phyloP scores from a whole-genome alignment of 1,140 invertebrate genomes.

The Aphaenogaster rudis region DNA sequence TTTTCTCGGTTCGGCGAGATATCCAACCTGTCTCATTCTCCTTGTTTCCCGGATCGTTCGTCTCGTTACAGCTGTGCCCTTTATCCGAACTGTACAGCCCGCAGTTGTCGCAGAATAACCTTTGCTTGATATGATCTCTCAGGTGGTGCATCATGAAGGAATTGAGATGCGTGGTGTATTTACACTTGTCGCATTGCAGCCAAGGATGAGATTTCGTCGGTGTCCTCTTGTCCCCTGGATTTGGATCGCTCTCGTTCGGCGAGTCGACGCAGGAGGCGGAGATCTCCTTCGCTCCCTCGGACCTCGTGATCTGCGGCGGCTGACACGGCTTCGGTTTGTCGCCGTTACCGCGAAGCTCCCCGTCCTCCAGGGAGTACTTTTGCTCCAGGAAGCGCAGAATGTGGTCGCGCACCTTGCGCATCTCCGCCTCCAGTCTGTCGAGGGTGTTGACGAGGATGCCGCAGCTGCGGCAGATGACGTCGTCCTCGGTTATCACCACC shows the following conservation, averaged over 20 bases:
- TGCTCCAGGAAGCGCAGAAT: constrained; percentile 82
- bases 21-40: constrained; percentile 36
- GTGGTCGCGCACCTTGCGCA: constrained; percentile 74
- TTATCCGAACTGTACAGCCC: constrained; percentile 57
- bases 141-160: constrained; percentile 82
- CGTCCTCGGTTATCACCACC: constrained; percentile 85
- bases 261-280: constrained; percentile 32
- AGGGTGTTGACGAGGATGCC: constrained; percentile 84
- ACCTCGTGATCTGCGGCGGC: constrained; percentile 75
- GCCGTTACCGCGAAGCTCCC: constrained; percentile 78
- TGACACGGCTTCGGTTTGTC: constrained; percentile 71
- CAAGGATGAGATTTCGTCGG: constrained; percentile 76
- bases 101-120: constrained; percentile 70
- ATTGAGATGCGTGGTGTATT: constrained; percentile 82
- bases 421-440: constrained; percentile 83
- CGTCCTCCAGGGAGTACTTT: constrained; percentile 83
- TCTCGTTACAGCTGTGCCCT: constrained; percentile 60
- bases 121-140: constrained; percentile 76
- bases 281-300: background rate
- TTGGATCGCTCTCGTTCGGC: constrained; percentile 68
- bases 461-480: constrained; percentile 85
- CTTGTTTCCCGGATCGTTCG: background rate
- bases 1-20: background rate
- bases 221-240: constrained; percentile 36
- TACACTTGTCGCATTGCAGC: constrained; percentile 84